Conservation (phyloP, 2,797 vertebrate genomes). For the Otolemur crassicaudatus region DNA sequence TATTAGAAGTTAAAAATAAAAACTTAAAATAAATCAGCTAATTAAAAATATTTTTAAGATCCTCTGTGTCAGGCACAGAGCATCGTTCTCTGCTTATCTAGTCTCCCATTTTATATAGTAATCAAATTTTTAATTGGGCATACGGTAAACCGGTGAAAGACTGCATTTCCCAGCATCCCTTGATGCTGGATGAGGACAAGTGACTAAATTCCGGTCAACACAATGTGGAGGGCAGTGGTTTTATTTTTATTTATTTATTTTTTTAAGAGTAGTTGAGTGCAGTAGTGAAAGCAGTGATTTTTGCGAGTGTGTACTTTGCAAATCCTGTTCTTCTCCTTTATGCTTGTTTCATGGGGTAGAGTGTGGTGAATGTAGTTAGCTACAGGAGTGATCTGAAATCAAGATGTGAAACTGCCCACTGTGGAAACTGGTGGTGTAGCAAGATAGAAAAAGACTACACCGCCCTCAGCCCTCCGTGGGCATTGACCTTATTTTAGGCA, state of each 20-base stretch:
- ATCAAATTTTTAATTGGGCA: conserved; percentile 7
- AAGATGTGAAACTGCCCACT: not conserved
- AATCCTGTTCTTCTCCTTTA: not conserved
- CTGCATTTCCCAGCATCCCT: not conserved
- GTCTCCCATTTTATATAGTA: not conserved
- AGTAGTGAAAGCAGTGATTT: not conserved
- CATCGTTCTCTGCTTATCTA: not conserved
- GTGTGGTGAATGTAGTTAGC: not conserved
- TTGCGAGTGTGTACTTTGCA: not conserved
- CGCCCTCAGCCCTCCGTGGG: not conserved
- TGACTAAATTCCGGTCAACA: not conserved
- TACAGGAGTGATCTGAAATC: not conserved
- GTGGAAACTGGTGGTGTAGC: not conserved
- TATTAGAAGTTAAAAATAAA: conserved; percentile 11
- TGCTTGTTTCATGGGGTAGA: not conserved
- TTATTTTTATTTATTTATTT: not conserved
- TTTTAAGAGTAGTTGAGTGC: not conserved
- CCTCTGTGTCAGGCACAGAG: not conserved
- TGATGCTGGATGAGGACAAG: not conserved
- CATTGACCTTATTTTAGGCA: not conserved
- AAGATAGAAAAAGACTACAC: not conserved
- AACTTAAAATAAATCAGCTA: conserved; percentile 6
- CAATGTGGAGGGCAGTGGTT: not conserved
- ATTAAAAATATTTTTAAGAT: conserved; percentile 13
- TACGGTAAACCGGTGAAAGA: not conserved